These are phyloP conservation scores for Rutilus rutilus DNA, from an alignment of 2,113 vertebrate species.

Conservation along the genomic window DNA sequence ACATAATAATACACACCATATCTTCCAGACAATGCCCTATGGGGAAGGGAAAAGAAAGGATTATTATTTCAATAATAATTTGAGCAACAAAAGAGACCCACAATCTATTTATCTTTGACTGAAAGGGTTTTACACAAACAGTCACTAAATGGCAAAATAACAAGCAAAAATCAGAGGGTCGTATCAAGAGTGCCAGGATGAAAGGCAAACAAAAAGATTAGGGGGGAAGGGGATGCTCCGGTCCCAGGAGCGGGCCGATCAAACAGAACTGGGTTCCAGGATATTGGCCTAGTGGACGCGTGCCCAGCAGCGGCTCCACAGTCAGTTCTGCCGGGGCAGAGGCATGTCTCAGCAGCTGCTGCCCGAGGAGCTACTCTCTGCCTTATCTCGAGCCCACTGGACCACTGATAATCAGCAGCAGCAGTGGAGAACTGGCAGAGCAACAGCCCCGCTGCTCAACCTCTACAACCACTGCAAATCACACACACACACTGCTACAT, in stretches of 20 bases:
- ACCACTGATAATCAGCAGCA: slow-evolving; percentile 59
- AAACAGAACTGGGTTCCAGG: slow-evolving; percentile 34
- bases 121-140: neutral
- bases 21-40: slow-evolving; percentile 85
- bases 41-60: slow-evolving; percentile 35
- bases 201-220: slow-evolving; percentile 52
- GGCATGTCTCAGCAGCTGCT: slow-evolving; percentile 57
- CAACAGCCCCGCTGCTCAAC: neutral
- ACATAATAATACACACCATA: slow-evolving; percentile 78
- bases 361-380: slow-evolving; percentile 46
- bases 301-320: slow-evolving; percentile 56
- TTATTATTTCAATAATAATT: slow-evolving; percentile 3
- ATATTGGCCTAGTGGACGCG: slow-evolving; percentile 53
- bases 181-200: slow-evolving; percentile 49
- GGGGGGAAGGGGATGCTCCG: neutral
- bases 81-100: neutral
- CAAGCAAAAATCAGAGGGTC: slow-evolving; percentile 45
- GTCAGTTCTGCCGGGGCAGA: slow-evolving; percentile 60
- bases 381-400: slow-evolving; percentile 61
- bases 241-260: slow-evolving; percentile 36
- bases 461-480: slow-evolving; percentile 46
- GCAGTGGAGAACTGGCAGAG: slow-evolving; percentile 58
- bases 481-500: slow-evolving; percentile 30
- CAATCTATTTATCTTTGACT: neutral
- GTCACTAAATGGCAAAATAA: slow-evolving; percentile 15